Conservation (phyloP, 2,113 vertebrate species). For the Colistium nudipinnis region DNA sequence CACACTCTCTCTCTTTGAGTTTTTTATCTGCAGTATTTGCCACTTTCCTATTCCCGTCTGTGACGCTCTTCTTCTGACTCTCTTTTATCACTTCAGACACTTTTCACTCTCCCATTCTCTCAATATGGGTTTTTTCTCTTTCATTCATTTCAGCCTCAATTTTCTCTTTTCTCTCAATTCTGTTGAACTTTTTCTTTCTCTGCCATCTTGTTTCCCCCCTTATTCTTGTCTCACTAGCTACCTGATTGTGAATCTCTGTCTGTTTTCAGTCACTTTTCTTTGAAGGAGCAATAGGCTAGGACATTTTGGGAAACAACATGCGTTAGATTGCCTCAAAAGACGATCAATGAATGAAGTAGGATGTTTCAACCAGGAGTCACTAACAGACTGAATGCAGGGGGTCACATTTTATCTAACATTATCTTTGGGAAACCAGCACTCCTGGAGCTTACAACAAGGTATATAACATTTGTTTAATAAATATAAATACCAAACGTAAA, state of each 20-base stretch:
- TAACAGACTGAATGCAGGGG: too few relatives aligned
- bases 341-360: background rate
- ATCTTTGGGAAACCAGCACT: too few relatives aligned
- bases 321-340: too few relatives aligned
- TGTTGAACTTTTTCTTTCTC: background rate
- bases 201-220: background rate
- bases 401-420: too few relatives aligned
- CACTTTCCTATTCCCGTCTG: constrained; percentile 46
- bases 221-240: constrained; percentile 24
- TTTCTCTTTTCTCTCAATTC: background rate
- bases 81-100: constrained; percentile 37
- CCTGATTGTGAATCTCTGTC: constrained; percentile 10
- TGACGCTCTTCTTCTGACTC: constrained; percentile 26
- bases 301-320: constrained; percentile 10
- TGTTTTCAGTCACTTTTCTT: constrained; percentile 27
- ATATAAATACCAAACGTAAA: background rate
- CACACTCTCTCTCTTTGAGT: constrained; percentile 15
- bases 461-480: too few relatives aligned
- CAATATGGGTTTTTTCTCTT: constrained; percentile 17
- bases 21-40: constrained; percentile 29
- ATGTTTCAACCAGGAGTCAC: too few relatives aligned
- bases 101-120: constrained; percentile 13
- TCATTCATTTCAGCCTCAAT: constrained; percentile 36
- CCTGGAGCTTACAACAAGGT: too few relatives aligned
- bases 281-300: background rate